Conservation (phyloP, 2,113 vertebrate species). For the Sander vitreus region DNA sequence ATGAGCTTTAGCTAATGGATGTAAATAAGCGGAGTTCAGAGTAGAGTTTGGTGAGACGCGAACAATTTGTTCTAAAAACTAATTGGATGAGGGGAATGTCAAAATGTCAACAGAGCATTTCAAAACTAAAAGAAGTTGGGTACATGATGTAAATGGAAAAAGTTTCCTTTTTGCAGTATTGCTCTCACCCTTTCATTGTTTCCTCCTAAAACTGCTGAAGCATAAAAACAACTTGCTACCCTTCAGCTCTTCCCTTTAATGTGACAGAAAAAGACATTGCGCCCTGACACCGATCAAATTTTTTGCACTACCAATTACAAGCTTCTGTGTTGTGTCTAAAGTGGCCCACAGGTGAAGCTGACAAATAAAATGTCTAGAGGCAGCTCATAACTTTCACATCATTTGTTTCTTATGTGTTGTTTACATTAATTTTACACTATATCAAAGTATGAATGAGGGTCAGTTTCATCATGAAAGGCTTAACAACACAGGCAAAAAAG, state of each 20-base stretch:
- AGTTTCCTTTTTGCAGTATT: neutral
- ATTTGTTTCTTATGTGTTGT: constrained; percentile 6
- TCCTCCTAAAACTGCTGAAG: constrained; percentile 35
- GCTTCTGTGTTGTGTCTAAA: constrained; percentile 5
- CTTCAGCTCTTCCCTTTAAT: constrained; percentile 38
- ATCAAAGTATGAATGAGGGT: neutral
- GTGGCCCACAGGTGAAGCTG: constrained; percentile 17
- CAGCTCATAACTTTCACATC: neutral
- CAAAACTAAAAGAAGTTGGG: neutral
- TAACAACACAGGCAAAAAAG: neutral
- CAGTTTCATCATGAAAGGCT: neutral
- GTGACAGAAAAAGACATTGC: constrained; percentile 28
- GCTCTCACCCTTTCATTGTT: constrained; percentile 9
- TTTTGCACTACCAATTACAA: constrained; percentile 17
- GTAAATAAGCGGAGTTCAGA: constrained; percentile 25
- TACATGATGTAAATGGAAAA: neutral
- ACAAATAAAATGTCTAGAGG: constrained; percentile 13
- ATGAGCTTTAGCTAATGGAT: constrained; percentile 39
- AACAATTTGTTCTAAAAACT: neutral
- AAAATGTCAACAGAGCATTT: constrained; percentile 2
- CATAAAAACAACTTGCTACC: constrained; percentile 25
- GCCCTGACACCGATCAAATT: constrained; percentile 24
- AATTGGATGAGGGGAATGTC: neutral
- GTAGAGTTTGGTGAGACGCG: neutral
- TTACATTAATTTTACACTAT: constrained; percentile 1